phyloP scores from a whole-genome alignment of 2,797 vertebrate genomes.

The Cuculus canorus region DNA sequence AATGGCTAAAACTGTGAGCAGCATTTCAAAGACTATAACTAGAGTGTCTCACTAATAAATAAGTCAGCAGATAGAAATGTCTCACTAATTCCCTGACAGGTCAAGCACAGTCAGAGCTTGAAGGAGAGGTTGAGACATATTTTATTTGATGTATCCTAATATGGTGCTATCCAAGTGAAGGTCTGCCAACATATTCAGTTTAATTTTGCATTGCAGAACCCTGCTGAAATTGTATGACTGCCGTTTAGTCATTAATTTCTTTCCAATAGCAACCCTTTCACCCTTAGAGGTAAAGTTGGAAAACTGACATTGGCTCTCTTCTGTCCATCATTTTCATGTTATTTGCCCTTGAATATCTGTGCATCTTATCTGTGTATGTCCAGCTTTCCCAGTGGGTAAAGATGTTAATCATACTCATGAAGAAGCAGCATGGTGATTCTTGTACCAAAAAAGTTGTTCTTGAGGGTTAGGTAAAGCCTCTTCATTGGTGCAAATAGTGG shows the following conservation, averaged over 20 bases:
- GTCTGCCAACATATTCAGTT: not conserved
- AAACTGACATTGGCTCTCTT: not conserved
- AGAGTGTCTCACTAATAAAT: slow-evolving; percentile 26
- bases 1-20: slow-evolving; percentile 43
- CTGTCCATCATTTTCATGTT: not conserved
- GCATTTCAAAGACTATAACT: slow-evolving; percentile 15
- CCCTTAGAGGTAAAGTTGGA: not conserved
- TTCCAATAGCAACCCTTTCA: not conserved
- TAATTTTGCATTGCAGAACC: not conserved
- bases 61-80: slow-evolving; percentile 23
- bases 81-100: not conserved
- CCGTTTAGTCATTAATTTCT: not conserved
- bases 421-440: not conserved
- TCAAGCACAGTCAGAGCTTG: not conserved
- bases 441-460: not conserved
- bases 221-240: not conserved
- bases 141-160: slow-evolving; percentile 21
- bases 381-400: not conserved
- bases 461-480: not conserved
- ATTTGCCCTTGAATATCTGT: not conserved
- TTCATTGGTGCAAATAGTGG: not conserved
- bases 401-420: not conserved
- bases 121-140: not conserved
- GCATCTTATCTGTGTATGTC: not conserved
- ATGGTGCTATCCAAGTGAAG: not conserved